Base-by-base conservation (phyloP, 2,888 invertebrate species). In the Plebejus argus region DNA sequence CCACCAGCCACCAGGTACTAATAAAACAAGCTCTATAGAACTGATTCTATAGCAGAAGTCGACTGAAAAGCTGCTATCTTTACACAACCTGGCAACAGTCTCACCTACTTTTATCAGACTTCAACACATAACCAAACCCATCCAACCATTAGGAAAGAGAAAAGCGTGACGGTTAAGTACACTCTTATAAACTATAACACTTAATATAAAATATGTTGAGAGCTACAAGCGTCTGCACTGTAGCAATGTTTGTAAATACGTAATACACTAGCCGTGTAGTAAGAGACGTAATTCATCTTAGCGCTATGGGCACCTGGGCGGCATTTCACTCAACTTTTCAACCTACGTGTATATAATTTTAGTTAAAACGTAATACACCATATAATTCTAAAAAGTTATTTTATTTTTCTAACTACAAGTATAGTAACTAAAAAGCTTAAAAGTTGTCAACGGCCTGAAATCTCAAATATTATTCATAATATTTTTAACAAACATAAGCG, bases 171-270 rank as follows among this genome's bases (percentile, higher is more conserved):
- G 18, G 49, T 18, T 39, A 23, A 74, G 74, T 49, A 28, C 74
- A 53, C 74, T 74, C 53, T 74, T 53, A 74, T 74, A 74, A 74
- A 74, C 74, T 53, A 28, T 53, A 74, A 74, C 74, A 74, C 74
- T 74, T 74, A 74, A 53, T 74, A 74, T 74, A 74, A 74, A 74
- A 53, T 74, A 74, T 74, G 74, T 74, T 74, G 74, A 74, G 74
- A 74, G 74, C 53, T 74, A 74, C 74, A 74, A 53, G 74, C 74
- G 72, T 72, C 72, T 74, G 74, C 49, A 74, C 74, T 74, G 74
- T 74, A 74, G 74, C 74, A 74, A 74, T 74, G 74, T 74, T 74
- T 74, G 74, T 74, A 74, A 74, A 74, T 74, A 74, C 74, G 74
- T 74, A 74, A 74, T 53, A 53, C 74, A 74, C 74, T 74, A 74